Evolutionary conservation across 1,140 invertebrate species (phyloP), one percentile per base, ranked within the genome.

Genomic region (Anagrus nilaparvatae): DNA sequence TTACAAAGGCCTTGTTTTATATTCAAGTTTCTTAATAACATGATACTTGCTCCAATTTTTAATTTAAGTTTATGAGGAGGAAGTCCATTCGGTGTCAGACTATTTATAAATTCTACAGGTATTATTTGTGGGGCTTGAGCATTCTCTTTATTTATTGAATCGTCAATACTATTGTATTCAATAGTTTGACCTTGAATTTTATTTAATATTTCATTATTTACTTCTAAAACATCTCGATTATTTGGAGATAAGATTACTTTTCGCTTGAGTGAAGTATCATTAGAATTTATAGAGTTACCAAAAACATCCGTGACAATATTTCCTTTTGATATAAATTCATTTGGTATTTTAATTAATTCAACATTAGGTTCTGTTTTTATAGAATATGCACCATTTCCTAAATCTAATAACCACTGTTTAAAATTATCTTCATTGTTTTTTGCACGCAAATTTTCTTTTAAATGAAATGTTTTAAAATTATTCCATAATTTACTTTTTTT

Each of bases 1-100:
- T 70, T 71, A 44, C 62, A 69, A 35, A 70, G 54, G 38, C 51
- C 41, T 20, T 44, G 47, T 40, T 59, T 52, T 52, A 53, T 53
- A 50, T 66, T 56, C 38, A 60, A 51, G 52, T 71, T 67, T 51
- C 61, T 52, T 5, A 61, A 13, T 19, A 48, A 34, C 10, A 48
- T 44, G 10, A 44, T 20, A 20, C 28, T 30, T 16, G 12, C 29
- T 20, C 40, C 40, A 17, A 39, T 25, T 40, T 47, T 47, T 10
- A 43, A 40, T 20, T 32, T 43, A 14, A 44, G 30, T 31, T 37
- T 31, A 17, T 35, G 25, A 16, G 9, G 20, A 10, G 38, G 37
- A 10, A 46, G 16, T 7, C 44, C 33, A 34, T 40, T 35, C 14
- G 40, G 35, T 7, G 30, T 47, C 23, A 47, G 16, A 14, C 14